Evolutionary conservation across 2,113 vertebrate genomes (phyloP).

Genomic region (Montifringilla adamsi): DNA sequence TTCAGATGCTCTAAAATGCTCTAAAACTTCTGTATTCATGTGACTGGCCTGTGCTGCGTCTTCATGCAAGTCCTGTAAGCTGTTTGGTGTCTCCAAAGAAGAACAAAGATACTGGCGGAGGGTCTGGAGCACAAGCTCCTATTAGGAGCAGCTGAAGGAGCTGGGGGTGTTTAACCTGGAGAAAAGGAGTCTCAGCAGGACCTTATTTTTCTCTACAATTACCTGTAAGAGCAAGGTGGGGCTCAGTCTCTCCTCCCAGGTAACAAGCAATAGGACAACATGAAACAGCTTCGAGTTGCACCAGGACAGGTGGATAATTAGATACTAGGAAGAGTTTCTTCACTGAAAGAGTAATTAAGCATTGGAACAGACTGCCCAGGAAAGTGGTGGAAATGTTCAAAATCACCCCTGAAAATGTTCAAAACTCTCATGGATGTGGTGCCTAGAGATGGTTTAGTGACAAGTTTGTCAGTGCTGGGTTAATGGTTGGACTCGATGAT

Average conservation of each 20-base stretch:
- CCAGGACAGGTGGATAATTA: neutral
- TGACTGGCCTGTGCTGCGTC: neutral
- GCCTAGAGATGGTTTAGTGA: neutral
- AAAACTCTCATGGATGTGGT: neutral
- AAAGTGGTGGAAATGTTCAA: neutral
- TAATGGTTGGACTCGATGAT: neutral
- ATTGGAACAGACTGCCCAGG: neutral
- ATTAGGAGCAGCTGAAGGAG: neutral
- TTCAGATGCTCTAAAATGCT: neutral
- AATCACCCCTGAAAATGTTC: no score
- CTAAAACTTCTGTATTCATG: rapidly evolving
- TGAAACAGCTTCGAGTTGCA: neutral
- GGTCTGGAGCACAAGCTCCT: neutral
- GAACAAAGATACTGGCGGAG: neutral
- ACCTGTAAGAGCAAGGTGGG: rapidly evolving
- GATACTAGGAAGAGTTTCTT: neutral
- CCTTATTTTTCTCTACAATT: neutral
- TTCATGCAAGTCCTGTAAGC: neutral
- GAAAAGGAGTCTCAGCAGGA: neutral
- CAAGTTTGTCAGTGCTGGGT: neutral
- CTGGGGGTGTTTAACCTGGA: neutral
- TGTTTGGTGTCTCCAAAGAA: neutral
- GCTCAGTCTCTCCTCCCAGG: neutral
- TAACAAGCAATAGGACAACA: neutral
- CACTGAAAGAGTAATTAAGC: neutral